Conservation (phyloP, 2,113 vertebrate species). For the Indri indri region DNA sequence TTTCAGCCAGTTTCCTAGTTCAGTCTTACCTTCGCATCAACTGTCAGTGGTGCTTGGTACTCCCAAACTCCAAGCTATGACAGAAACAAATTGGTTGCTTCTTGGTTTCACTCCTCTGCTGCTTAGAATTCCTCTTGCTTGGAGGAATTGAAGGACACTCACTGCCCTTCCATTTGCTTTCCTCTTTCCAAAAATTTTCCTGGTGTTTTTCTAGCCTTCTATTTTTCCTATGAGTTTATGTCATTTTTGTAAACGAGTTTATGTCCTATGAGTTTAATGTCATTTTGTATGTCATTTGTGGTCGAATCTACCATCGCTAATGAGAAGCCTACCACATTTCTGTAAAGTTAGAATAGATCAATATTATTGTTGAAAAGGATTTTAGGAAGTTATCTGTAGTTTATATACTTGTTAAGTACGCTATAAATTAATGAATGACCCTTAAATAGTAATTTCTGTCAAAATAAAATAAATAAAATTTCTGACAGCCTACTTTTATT, state of each 20-base stretch:
- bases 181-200: not conserved
- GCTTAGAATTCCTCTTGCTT: not conserved
- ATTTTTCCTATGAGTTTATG: not conserved
- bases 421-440: not conserved
- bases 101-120: not conserved
- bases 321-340: not conserved
- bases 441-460: not conserved
- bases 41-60: not conserved
- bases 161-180: not conserved
- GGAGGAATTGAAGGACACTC: too few species aligned
- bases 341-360: slow-evolving; percentile 24
- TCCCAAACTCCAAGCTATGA: not conserved
- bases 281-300: not conserved
- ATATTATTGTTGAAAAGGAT: not conserved
- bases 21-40: not conserved
- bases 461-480: not conserved
- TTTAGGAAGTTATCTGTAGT: not conserved
- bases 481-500: not conserved
- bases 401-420: slow-evolving; percentile 10
- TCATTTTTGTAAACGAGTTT: not conserved
- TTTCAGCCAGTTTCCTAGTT: not conserved
- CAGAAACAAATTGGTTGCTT: not conserved
- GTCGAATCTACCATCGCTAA: not conserved
- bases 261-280: not conserved
- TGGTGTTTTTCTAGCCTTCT: not conserved